Base-by-base conservation (phyloP, 2,888 invertebrate genomes). In the Drosophila setosimentum region DNA sequence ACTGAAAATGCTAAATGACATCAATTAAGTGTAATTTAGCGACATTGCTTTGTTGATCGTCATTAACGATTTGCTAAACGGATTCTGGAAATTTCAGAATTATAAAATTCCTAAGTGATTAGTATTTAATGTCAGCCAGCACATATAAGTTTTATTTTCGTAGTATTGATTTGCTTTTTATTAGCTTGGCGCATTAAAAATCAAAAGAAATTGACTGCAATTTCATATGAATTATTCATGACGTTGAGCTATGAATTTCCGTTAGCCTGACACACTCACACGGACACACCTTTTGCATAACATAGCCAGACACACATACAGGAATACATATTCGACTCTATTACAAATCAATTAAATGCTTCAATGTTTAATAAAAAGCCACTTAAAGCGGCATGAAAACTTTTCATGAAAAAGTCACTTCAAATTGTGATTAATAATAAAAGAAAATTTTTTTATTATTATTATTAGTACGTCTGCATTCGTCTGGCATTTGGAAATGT, bases 311-410 rank as follows among this genome's bases (percentile, higher is more conserved):
- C 40, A 58, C 18, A 61, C 45, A 59, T 7, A 63, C 55, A 61
- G 60, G 33, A 58, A 64, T 40, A 59, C 13, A 63, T 29, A 63
- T 29, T 60, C 65, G 48, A 58, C 55, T 87, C 79, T 87, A 87
- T 87, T 87, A 87, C 89, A 84, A 84, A 89, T 89, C 89, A 89
- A 87, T 87, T 87, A 87, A 89, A 89, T 74, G 83, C 80, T 72
- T 72, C 82, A 87, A 86, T 83, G 80, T 45, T 76, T 77, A 85
- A 88, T 88, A 85, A 85, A 85, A 85, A 83, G 75, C 69, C 88
- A 83, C 86, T 88, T 88, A 82, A 81, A 66, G 73, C 67, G 57
- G 58, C 81, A 83, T 76, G 67, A 86, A 82, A 73, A 66, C 54
- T 74, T 74, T 74, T 82, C 64, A 68, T 63, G 54, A 69, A 83